These are phyloP conservation scores for Pseudocheirus occidentalis DNA, from an alignment of 2,797 vertebrate species.

Conservation along the genomic window DNA sequence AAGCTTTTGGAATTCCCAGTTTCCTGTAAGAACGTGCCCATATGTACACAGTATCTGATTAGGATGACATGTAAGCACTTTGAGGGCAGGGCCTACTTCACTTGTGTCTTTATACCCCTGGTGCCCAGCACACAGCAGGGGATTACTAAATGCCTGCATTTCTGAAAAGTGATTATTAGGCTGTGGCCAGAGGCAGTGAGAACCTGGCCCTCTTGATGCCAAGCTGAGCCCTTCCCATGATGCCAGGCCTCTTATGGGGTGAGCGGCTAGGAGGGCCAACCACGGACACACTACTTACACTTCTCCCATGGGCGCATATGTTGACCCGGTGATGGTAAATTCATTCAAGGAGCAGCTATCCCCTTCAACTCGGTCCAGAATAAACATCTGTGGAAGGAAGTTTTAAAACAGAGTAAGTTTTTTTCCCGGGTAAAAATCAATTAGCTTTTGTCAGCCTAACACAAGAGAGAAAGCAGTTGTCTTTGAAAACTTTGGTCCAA, in stretches of 20 bases:
- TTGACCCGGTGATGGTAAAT: conserved; percentile 98
- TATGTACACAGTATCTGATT: too few relatives aligned
- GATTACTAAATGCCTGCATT: neutral
- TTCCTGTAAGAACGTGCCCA: too few relatives aligned
- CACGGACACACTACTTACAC: conserved; percentile 89
- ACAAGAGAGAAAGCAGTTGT: neutral
- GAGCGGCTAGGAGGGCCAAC: neutral
- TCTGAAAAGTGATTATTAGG: too few relatives aligned
- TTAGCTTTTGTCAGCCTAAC: neutral
- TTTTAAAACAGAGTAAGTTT: conserved; percentile 35
- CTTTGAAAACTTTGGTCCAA: neutral
- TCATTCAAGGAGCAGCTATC: conserved; percentile 94
- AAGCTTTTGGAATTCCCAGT: too few relatives aligned
- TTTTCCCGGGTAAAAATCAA: neutral
- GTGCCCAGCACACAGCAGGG: neutral
- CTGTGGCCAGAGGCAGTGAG: neutral
- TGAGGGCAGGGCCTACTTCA: too few relatives aligned
- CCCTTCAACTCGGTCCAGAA: conserved; percentile 91
- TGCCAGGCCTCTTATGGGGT: neutral
- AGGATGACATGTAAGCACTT: neutral
- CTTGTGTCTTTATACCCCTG: too few relatives aligned
- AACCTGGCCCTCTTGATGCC: neutral
- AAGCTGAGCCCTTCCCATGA: too few relatives aligned
- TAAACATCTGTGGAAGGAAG: conserved; percentile 91
- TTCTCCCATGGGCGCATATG: conserved; percentile 96